These are phyloP conservation scores for Melieria crassipennis DNA, from an alignment of 2,888 invertebrate species.

Conservation along the genomic window DNA sequence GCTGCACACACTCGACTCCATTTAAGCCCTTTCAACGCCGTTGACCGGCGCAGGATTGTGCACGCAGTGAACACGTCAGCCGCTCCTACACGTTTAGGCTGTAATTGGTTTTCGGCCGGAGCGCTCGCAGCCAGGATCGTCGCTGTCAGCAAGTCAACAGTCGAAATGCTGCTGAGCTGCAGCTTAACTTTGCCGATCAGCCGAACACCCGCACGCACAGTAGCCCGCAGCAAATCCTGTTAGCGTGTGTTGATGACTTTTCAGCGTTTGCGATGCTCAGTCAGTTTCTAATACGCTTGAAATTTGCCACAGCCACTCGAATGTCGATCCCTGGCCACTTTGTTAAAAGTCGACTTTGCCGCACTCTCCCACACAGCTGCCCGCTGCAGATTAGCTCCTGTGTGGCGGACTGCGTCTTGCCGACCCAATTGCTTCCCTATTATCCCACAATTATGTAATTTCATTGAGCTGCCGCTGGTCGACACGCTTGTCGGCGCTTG, in stretches of 20 bases:
- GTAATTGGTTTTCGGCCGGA: slow-evolving; percentile 46
- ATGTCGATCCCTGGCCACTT: slow-evolving; percentile 13
- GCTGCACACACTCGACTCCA: slow-evolving; percentile 63
- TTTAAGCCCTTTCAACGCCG: slow-evolving; percentile 65
- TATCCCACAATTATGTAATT: slow-evolving; percentile 56
- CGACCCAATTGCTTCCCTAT: slow-evolving; percentile 35
- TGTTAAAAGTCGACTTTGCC: too few species aligned
- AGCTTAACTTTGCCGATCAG: slow-evolving; percentile 24
- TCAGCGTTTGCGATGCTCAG: neutral
- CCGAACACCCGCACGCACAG: slow-evolving; percentile 8
- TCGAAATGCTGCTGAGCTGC: neutral
- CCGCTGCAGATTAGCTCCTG: slow-evolving; percentile 14
- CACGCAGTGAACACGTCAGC: slow-evolving; percentile 41
- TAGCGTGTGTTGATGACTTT: too few species aligned
- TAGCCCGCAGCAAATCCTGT: neutral
- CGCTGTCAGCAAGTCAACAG: slow-evolving; percentile 28
- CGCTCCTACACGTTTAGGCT: slow-evolving; percentile 37
- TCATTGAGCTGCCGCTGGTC: slow-evolving; percentile 39
- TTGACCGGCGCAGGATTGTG: slow-evolving; percentile 41
- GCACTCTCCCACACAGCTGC: neutral
- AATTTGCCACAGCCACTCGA: slow-evolving; percentile 16
- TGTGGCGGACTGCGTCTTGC: slow-evolving; percentile 24
- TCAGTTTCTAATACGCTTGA: slow-evolving; percentile 24
- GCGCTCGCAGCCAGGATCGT: slow-evolving; percentile 14
- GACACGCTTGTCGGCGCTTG: slow-evolving; percentile 14